Evolutionary conservation across 2,113 vertebrate genomes (phyloP), one percentile per base, ranked within the genome.

Genomic region (Caretta caretta): DNA sequence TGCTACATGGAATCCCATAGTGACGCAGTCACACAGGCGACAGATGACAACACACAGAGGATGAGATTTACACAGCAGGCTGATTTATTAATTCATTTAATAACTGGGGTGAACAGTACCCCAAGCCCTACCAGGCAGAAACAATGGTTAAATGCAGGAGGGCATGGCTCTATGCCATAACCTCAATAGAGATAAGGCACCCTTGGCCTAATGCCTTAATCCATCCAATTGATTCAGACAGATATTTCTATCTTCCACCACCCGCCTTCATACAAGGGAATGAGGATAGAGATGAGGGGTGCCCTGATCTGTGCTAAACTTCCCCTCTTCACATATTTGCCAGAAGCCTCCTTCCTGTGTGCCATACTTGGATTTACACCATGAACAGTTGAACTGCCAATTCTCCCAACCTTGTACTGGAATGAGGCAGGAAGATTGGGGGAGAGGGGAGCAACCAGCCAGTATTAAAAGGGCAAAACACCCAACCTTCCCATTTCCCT

Each of bases 51-150:
- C 72, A 87, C 19, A 80, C 4, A 54, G 56, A 87, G 88, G 22
- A 75, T 25, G 38, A 25, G 38, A 46, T 75, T 46, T 46, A 13
- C n/a, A 42, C n/a, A n/a, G 38, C 69, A 75, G 22, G 22, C 24
- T 86, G 84, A 85, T 80, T 86, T 92, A 80, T 88, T 88, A 92
- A 72, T 35, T 89, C 88, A 92, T 65, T 96, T 83, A 93, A 83
- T 93, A 90, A 94, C 78, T 86, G 87, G 92, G 90, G 62, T 96
- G 53, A 85, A 94, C 83, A 95, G 80, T 87, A 83, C 81, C 93
- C 56, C 78, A 90, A 86, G 78, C 46, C 53, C 65, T 85, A 65
- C 72, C 46, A 83, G 48, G 92, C 62, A 94, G 72, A 94, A 90
- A 82, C 72, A 92, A 89, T 22, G 31, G 79, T 78, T 72, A 72